These are phyloP conservation scores for Hyposoter didymator DNA, from an alignment of 2,888 invertebrate genomes.

Conservation along the genomic window DNA sequence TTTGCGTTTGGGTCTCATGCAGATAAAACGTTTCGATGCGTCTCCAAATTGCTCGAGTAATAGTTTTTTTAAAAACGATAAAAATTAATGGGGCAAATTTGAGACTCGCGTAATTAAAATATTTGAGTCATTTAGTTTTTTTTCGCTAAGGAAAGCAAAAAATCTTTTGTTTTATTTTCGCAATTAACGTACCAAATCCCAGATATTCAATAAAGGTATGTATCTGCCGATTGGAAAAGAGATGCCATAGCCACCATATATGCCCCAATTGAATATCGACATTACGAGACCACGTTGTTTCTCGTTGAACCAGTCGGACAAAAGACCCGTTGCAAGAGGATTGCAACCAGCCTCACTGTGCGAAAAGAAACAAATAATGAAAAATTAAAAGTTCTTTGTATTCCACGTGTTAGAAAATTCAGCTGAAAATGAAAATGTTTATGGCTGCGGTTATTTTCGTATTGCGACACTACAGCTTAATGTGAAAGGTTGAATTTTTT, in stretches of 20 bases:
- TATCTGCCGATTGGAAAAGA: slow-evolving; percentile 96
- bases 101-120: too few species aligned
- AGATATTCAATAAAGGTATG: slow-evolving; percentile 90
- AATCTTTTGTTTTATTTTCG: neutral
- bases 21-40: neutral
- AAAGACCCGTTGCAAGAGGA: slow-evolving; percentile 93
- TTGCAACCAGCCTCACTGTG: slow-evolving; percentile 93
- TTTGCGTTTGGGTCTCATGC: neutral
- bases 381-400: neutral
- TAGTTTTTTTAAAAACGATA: neutral
- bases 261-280: slow-evolving; percentile 98
- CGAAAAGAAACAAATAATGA: slow-evolving; percentile 19
- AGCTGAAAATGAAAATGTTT: neutral
- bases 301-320: slow-evolving; percentile 93
- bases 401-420: neutral
- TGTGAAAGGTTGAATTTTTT: too few species aligned
- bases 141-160: neutral
- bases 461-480: neutral
- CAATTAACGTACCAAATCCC: slow-evolving; percentile 88
- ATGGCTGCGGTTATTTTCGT: neutral
- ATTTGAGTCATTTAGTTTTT: too few species aligned
- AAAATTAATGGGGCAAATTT: too few species aligned
- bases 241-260: slow-evolving; percentile 96
- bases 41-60: neutral
- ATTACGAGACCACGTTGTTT: slow-evolving; percentile 94